These are phyloP conservation scores for Penelope pileata DNA, from an alignment of 2,113 vertebrate species.

Conservation along the genomic window DNA sequence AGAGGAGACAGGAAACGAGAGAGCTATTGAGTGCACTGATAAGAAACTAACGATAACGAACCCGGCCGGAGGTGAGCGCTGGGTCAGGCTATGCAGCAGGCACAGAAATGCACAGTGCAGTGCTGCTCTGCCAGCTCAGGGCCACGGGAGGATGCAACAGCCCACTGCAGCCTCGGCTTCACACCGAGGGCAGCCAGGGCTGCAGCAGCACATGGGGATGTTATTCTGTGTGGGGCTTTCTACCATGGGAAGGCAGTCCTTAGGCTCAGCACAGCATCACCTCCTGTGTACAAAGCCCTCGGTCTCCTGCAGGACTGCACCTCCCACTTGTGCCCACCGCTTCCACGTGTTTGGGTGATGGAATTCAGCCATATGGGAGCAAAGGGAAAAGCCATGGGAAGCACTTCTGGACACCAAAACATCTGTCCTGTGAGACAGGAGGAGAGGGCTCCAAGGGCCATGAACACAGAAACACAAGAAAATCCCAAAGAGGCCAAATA, in stretches of 20 bases:
- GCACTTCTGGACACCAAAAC: not conserved
- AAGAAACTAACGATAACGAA: not conserved
- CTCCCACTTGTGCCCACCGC: not conserved
- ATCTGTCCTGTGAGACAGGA: not conserved
- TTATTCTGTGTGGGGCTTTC: rapidly evolving
- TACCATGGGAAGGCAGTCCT: not conserved
- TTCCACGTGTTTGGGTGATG: rapidly evolving
- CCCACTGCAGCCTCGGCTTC: not conserved
- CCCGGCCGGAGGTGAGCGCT: not conserved
- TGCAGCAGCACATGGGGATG: not conserved
- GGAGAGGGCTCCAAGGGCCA: not conserved
- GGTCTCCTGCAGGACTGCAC: not conserved
- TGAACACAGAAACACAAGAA: not conserved
- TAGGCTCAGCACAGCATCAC: not conserved
- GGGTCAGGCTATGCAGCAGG: not conserved
- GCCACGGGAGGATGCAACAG: not conserved
- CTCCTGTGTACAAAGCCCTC: not conserved
- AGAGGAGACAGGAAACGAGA: slow-evolving; percentile 29
- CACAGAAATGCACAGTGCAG: rapidly evolving
- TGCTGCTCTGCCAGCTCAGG: not conserved
- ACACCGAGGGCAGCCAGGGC: not conserved
- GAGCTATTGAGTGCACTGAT: not conserved
- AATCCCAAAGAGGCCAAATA: not conserved
- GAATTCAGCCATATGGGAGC: not conserved
- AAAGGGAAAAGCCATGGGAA: not conserved